Base-by-base conservation (phyloP, 2,797 vertebrate genomes). In the Antrozous pallidus region DNA sequence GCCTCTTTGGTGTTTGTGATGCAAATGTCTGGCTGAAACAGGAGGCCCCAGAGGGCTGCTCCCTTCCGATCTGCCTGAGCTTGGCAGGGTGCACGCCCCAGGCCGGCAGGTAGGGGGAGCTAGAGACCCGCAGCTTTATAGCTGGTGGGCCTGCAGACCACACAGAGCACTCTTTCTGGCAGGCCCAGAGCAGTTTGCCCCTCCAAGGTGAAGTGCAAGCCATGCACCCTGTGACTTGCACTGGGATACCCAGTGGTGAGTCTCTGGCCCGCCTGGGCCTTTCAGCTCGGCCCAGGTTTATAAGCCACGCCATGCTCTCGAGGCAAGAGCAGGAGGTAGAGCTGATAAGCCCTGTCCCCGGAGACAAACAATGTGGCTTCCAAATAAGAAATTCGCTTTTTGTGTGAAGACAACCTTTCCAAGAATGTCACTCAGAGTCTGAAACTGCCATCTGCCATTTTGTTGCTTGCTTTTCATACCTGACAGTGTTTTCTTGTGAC, bases 21-120 rank as follows among this genome's bases (percentile, higher is more conserved):
- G 89, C 82, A 94, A 95, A 94, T 96, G 51, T 13, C 20, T 95
- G 91, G 93, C 31, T 22, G n/a, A n/a, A n/a, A n/a, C n/a, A n/a
- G n/a, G n/a, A 38, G 69, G 88, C 73, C 56, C 89, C 70, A 88
- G 87, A 79, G 36, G 33, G 77, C 71, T 91, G 81, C 20, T 96
- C 20, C 20, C 8, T 67, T 83, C 31, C 20, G 89, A 97, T 45
- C 70, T 95, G 36, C 71, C 47, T 16, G 38, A 63, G 51, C 84
- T 87, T 56, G 22, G 90, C 28, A 38, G 33, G 79, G n/a, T 36
- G 56, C 42, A 38, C 69, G 5, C 36, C 28, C 79, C 61, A 61
- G 38, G 33, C 51, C 84, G 83, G n/a, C 47, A 18, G 84, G 38
- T 77, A 0, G 0, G 95, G 22, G 22, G 63, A 31, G 14, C 36